Evolutionary conservation across 2,888 invertebrate species (phyloP).

Genomic region (Ophion obscuratus): DNA sequence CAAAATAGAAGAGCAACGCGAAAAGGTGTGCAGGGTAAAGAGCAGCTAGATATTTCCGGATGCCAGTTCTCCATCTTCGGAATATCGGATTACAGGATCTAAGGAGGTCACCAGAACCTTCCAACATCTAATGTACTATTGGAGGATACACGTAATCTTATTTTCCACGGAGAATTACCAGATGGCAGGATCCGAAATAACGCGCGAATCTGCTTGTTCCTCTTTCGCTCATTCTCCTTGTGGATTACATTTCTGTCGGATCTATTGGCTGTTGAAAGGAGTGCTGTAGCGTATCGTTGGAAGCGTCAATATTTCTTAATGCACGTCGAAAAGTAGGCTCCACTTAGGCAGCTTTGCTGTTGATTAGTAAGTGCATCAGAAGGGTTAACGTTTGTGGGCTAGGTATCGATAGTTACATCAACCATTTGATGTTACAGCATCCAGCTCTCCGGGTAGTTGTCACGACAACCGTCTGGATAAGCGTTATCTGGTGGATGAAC

Average conservation of each 20-base stretch:
- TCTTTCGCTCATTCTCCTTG: neutral
- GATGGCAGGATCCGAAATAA: slow-evolving; percentile 63
- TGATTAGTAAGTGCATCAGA: too few species aligned
- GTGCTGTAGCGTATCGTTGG: too few species aligned
- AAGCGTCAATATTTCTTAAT: too few species aligned
- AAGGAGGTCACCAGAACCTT: slow-evolving; percentile 69
- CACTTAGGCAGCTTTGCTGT: too few species aligned
- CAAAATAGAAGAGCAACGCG: slow-evolving; percentile 19
- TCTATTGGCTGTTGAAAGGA: too few species aligned
- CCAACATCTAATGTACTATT: slow-evolving; percentile 54
- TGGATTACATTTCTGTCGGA: neutral
- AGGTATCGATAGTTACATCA: too few species aligned
- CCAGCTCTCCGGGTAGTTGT: too few species aligned
- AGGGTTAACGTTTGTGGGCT: too few species aligned
- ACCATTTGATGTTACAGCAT: too few species aligned
- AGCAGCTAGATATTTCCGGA: slow-evolving; percentile 18
- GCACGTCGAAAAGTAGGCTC: too few species aligned
- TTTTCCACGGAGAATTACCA: slow-evolving; percentile 70
- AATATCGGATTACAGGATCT: slow-evolving; percentile 80
- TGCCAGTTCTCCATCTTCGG: slow-evolving; percentile 70
- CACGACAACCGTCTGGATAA: too few species aligned
- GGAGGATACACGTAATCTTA: slow-evolving; percentile 68
- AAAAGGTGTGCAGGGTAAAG: slow-evolving; percentile 31
- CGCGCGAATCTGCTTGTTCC: slow-evolving; percentile 9
- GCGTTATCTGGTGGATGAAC: too few species aligned